Conservation (phyloP, 1,140 invertebrate species). For the Dinothrombium tinctorium region DNA sequence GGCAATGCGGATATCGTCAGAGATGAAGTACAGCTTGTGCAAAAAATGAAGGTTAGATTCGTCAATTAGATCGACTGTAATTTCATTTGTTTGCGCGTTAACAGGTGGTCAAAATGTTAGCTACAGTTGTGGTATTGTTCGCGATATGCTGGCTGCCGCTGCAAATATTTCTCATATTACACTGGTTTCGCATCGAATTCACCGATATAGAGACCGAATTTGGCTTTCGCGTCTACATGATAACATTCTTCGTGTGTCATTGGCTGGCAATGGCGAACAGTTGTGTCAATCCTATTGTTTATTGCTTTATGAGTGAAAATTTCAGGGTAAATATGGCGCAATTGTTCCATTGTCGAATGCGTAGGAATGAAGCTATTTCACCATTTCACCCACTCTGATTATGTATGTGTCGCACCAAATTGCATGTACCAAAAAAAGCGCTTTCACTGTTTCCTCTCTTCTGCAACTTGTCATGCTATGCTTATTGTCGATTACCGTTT, state of each 20-base stretch:
- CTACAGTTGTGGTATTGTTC: slow-evolving; percentile 28
- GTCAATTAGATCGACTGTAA: not conserved
- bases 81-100: not conserved
- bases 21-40: slow-evolving; percentile 24
- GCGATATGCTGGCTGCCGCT: slow-evolving; percentile 32
- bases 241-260: slow-evolving; percentile 26
- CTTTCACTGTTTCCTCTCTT: not conserved
- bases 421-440: not conserved
- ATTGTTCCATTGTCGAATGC: not conserved
- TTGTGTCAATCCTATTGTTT: slow-evolving; percentile 64
- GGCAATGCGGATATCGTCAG: slow-evolving; percentile 26
- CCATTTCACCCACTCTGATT: not conserved
- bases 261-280: slow-evolving; percentile 34
- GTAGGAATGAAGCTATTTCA: not conserved
- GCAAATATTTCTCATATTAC: slow-evolving; percentile 21
- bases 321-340: slow-evolving; percentile 34
- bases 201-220: slow-evolving; percentile 14
- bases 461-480: not conserved
- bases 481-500: not conserved
- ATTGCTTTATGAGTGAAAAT: slow-evolving; percentile 63
- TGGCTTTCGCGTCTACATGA: slow-evolving; percentile 18
- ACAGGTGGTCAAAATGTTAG: slow-evolving; percentile 33
- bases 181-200: slow-evolving; percentile 17
- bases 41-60: slow-evolving; percentile 27
- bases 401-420: not conserved